Base-by-base conservation (phyloP, 2,888 invertebrate species). In the Lamellibrachia columna region DNA sequence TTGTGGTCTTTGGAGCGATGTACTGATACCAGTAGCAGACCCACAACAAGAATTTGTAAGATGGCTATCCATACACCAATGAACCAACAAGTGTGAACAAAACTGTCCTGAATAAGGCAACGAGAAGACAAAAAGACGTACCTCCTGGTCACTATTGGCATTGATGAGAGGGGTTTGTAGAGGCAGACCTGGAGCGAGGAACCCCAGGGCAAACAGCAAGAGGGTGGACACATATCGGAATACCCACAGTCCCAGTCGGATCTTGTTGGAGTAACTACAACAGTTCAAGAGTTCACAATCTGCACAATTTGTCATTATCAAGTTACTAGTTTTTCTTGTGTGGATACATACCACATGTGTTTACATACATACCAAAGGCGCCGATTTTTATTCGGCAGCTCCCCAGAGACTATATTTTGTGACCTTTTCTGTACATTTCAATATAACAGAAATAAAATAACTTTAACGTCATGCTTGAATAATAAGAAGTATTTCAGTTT, bases 191-290 rank as follows among this genome's bases (percentile, higher is more conserved):
- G 95, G 95, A 28, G 95, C 96, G 52, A 94, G 93, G 28, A 96
- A 94, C 6, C 96, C 96, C 22, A 99, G 97, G 8, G 98, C 97
- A 96, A 99, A 99, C 95, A 99, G 97, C 11, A 98, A 95, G 95
- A 98, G 97, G 93, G 98, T 98, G 92, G 98, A 97, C 7, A 98
- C 97, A 95, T 98, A 99, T 75, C 99, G 97, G 4, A 98, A 97
- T 7, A 98, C 97, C 96, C 99, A 99, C 28, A 99, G 96, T 7
- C 97, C 97, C 98, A 99, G 98, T 97, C 99, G 98, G 92, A 98
- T 97, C 95, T 98, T 97, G 96, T 99, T 98, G 2, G 58, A 90
- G 7, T 40, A 60, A 90, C 94, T 94, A 93, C 52, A 91, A 53
- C n/a, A 91, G 52, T 40, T 4, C 52, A 52, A 53, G 3, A 53